Evolutionary conservation across 2,113 vertebrate species (phyloP).

Genomic region (Cervus canadensis): DNA sequence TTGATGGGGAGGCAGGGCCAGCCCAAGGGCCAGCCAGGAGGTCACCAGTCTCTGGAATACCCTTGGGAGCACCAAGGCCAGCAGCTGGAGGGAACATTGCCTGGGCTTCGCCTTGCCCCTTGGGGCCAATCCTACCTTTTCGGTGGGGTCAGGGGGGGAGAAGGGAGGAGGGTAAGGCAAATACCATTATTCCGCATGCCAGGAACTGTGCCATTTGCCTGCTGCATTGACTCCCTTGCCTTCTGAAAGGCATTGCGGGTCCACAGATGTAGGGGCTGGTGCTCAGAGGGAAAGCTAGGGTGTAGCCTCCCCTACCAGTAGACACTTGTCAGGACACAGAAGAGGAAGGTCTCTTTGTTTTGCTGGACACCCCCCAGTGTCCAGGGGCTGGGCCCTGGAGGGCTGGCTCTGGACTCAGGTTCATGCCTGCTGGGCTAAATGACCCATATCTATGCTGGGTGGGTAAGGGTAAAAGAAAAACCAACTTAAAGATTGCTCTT

Average conservation of each 20-base stretch:
- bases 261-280: not conserved
- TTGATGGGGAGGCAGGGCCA: too few species aligned
- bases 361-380: not conserved
- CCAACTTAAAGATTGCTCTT: not conserved
- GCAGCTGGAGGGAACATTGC: not conserved
- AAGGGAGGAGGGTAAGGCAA: not conserved
- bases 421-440: not conserved
- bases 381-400: not conserved
- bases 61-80: not conserved
- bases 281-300: not conserved
- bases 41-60: not conserved
- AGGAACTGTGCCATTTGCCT: not conserved
- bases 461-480: not conserved
- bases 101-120: not conserved
- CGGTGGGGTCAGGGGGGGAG: not conserved
- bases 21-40: not conserved
- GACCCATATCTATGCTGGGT: not conserved
- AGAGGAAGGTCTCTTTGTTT: too few species aligned
- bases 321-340: too few species aligned
- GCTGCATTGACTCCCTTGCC: too few species aligned
- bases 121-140: not conserved
- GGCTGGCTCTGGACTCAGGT: not conserved
- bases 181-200: too few species aligned
- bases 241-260: not conserved
- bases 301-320: not conserved